Evolutionary conservation across 53 echinoderm and acorn worm genomes (phyloP).

Genomic region (Holothuria leucospilota): DNA sequence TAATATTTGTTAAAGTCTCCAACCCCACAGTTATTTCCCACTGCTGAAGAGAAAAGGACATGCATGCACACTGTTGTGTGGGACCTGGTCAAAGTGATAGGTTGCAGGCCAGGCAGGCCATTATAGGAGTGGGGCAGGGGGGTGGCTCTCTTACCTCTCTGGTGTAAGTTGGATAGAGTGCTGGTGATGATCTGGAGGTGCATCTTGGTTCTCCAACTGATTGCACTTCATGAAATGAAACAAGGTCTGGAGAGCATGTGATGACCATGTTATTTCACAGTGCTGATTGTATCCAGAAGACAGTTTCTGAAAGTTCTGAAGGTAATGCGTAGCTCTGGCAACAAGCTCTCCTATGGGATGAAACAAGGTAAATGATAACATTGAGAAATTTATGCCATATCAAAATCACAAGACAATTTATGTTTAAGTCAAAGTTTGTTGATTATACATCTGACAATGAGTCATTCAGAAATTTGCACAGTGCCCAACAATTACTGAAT

Average conservation of each 20-base stretch:
- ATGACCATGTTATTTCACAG: slow-evolving; percentile 76
- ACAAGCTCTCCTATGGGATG: slow-evolving; percentile 83
- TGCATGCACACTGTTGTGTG: no score
- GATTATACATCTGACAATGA: no score
- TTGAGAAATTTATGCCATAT: neutral
- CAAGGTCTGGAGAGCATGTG: slow-evolving; percentile 79
- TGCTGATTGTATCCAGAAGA: slow-evolving; percentile 60
- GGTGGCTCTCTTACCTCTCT: slow-evolving; percentile 68
- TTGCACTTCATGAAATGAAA: slow-evolving; percentile 89
- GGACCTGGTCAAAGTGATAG: no score
- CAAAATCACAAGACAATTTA: no score
- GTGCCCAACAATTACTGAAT: no score
- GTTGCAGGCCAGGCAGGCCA: neutral
- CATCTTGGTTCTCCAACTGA: slow-evolving; percentile 84
- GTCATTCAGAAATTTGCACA: no score
- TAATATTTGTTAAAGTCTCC: no score
- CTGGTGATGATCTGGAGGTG: slow-evolving; percentile 56
- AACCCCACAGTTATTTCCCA: no score
- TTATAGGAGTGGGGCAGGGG: neutral
- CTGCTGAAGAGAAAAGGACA: no score
- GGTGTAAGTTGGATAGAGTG: slow-evolving; percentile 81
- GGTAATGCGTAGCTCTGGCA: slow-evolving; percentile 86
- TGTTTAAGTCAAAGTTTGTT: no score
- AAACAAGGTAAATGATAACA: neutral
- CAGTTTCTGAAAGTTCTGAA: slow-evolving; percentile 73